A percentile compares a stretch with the other conserved stretches of the same genome.
Evolutionary conservation across 2,888 invertebrate genomes (phyloP).

Genomic region (Drosophila lacicola): DNA sequence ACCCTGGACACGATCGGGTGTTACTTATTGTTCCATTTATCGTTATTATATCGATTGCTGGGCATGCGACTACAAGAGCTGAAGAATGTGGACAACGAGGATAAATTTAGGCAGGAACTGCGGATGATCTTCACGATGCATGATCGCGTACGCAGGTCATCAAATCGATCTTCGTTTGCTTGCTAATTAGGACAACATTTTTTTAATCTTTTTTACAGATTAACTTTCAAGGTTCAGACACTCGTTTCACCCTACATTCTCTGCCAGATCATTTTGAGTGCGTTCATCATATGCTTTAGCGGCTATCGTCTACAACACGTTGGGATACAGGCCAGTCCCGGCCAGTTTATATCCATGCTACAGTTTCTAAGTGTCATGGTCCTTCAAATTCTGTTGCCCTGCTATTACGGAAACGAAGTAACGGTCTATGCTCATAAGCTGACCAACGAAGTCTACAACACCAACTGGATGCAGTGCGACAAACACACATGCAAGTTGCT

Average conservation of each 20-base stretch:
- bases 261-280: constrained; percentile 70
- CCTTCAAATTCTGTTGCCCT: constrained; percentile 81
- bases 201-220: constrained; percentile 15
- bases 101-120: constrained; percentile 39
- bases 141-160: constrained; percentile 46
- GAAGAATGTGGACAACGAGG: constrained; percentile 6
- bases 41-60: constrained; percentile 70
- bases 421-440: constrained; percentile 69
- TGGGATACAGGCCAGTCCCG: constrained; percentile 53
- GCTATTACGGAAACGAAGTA: constrained; percentile 80
- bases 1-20: constrained; percentile 75
- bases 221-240: constrained; percentile 50
- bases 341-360: constrained; percentile 64
- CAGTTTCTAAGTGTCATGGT: constrained; percentile 75
- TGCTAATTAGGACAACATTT: not conserved
- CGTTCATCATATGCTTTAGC: constrained; percentile 77
- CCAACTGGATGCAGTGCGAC: constrained; percentile 71
- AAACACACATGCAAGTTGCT: constrained; percentile 60
- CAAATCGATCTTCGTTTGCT: rapidly evolving
- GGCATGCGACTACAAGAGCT: constrained; percentile 65
- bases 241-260: constrained; percentile 66
- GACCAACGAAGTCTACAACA: constrained; percentile 69
- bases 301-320: constrained; percentile 71
- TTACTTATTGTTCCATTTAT: constrained; percentile 75
- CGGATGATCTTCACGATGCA: constrained; percentile 50